Conservation (phyloP, 2,888 invertebrate genomes). For the Nomada ruficornis region DNA sequence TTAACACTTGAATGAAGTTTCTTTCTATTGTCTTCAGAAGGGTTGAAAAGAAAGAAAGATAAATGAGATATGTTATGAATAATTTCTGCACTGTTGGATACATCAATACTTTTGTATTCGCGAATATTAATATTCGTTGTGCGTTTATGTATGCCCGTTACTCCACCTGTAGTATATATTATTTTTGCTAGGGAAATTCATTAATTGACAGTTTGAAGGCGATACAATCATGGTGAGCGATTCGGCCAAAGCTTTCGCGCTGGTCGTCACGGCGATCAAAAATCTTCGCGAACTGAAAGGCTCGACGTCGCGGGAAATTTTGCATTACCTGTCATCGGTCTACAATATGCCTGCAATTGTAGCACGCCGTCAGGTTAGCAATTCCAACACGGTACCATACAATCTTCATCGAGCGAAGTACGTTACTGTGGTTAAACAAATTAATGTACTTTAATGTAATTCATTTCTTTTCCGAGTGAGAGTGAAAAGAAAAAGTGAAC, state of each 20-base stretch:
- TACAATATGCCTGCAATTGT: slow-evolving; percentile 62
- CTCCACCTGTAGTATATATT: no score
- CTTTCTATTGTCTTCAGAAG: no score
- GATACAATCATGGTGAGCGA: slow-evolving; percentile 44
- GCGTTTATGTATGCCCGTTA: no score
- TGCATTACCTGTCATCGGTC: slow-evolving; percentile 70
- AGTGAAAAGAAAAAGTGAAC: background rate
- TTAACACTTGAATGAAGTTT: no score
- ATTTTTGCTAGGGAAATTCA: background rate
- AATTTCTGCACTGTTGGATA: no score
- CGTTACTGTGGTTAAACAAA: background rate
- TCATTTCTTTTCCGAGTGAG: background rate
- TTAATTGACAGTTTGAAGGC: background rate
- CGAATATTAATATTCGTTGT: no score
- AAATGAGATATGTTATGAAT: no score
- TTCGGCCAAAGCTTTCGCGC: slow-evolving; percentile 60
- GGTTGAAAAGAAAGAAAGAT: no score
- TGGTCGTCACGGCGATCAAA: slow-evolving; percentile 75
- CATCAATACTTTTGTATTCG: no score
- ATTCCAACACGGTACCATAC: no score
- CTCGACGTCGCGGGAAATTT: slow-evolving; percentile 72
- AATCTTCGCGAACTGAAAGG: slow-evolving; percentile 73
- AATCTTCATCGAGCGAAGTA: background rate
- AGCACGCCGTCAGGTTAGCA: slow-evolving; percentile 74
- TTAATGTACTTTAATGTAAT: background rate